phyloP scores from a whole-genome alignment of 2,888 invertebrate genomes.

The Iselma pallidipennis region DNA sequence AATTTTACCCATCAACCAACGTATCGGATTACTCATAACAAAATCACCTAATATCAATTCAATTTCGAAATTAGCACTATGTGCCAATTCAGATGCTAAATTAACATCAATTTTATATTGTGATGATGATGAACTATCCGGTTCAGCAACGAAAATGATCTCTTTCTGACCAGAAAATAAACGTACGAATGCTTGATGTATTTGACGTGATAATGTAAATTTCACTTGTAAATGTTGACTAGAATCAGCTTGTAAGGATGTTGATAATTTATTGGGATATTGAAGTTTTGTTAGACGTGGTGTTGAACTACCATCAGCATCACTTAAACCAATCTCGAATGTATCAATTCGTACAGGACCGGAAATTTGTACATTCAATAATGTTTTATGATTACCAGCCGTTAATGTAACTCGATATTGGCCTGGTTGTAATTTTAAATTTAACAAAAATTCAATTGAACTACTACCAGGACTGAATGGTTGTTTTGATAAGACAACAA shows the following conservation, averaged over 20 bases:
- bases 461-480: slow-evolving; percentile 60
- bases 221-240: slow-evolving; percentile 83
- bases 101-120: slow-evolving; percentile 88
- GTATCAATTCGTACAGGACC: slow-evolving; percentile 76
- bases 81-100: slow-evolving; percentile 77
- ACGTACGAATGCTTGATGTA: slow-evolving; percentile 87
- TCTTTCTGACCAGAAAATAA: slow-evolving; percentile 75
- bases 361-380: slow-evolving; percentile 66
- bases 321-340: slow-evolving; percentile 85
- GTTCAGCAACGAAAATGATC: slow-evolving; percentile 92
- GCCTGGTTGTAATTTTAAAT: slow-evolving; percentile 83
- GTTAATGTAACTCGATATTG: slow-evolving; percentile 81
- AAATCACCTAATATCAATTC: slow-evolving; percentile 91
- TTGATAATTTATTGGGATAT: slow-evolving; percentile 72
- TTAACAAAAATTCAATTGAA: slow-evolving; percentile 74
- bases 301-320: slow-evolving; percentile 86
- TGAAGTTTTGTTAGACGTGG: slow-evolving; percentile 75
- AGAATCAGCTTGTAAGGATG: slow-evolving; percentile 80
- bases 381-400: slow-evolving; percentile 64
- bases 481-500: slow-evolving; percentile 72
- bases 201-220: slow-evolving; percentile 74
- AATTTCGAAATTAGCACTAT: slow-evolving; percentile 79
- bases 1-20: slow-evolving; percentile 83
- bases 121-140: slow-evolving; percentile 66
- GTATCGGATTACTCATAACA: slow-evolving; percentile 84